Evolutionary conservation across 23 tunicate species (phyloP).

Genomic region (Ascidia mentula): DNA sequence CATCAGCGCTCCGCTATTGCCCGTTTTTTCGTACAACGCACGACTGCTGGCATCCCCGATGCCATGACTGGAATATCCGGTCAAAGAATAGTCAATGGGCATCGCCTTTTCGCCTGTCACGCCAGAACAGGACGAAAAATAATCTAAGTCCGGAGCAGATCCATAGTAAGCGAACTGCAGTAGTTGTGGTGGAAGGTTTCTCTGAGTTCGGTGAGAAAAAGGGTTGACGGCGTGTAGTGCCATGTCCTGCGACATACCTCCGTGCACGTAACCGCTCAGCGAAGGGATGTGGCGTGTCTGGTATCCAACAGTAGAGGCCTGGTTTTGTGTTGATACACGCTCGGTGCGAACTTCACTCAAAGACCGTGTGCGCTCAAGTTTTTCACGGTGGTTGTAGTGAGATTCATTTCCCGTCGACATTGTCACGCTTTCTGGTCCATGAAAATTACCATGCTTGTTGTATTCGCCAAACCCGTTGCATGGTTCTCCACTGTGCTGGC

Average conservation of each 20-base stretch:
- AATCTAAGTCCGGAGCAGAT: constrained; percentile 29
- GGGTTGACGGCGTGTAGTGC: constrained; percentile 13
- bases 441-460: not conserved
- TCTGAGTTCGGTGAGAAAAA: constrained; percentile 12
- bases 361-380: not conserved
- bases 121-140: constrained; percentile 13
- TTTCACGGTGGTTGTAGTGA: not conserved
- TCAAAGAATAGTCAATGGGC: constrained; percentile 48
- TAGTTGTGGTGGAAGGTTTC: constrained; percentile 32
- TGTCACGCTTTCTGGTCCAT: not conserved
- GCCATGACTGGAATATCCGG: constrained; percentile 28
- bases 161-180: constrained; percentile 57
- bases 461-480: not conserved
- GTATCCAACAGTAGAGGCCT: not conserved
- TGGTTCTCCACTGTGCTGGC: not conserved
- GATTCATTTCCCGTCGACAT: not conserved
- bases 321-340: not conserved
- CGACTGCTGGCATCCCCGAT: not conserved
- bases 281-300: constrained; percentile 13
- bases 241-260: constrained; percentile 13
- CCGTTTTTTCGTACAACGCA: not conserved
- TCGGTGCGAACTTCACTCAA: not conserved
- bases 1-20: not conserved
- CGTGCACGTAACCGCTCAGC: constrained; percentile 23
- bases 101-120: constrained; percentile 11